Percentiles rank a stretch among this genome's conserved stretches.
These are phyloP conservation scores for Bambusicola thoracicus DNA, from an alignment of 2,113 vertebrate genomes.

Conservation along the genomic window DNA sequence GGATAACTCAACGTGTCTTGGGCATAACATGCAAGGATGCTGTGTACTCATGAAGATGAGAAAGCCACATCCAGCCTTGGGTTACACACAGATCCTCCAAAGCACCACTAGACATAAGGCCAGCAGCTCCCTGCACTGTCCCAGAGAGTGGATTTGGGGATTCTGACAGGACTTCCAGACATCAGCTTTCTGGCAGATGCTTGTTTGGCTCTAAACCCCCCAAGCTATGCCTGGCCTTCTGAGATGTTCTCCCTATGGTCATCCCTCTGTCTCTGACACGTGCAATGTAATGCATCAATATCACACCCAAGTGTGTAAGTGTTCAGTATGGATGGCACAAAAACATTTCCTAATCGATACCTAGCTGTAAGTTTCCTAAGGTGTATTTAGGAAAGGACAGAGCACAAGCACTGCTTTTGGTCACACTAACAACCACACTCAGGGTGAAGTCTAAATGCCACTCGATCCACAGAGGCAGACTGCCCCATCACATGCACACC, in stretches of 20 bases:
- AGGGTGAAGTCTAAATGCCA: neutral
- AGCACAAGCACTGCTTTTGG: neutral
- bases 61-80: neutral
- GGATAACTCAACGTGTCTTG: neutral
- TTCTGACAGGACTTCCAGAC: neutral
- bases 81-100: neutral
- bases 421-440: neutral
- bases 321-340: neutral
- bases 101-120: neutral
- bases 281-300: too few species aligned
- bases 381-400: neutral
- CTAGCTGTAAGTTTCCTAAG: neutral
- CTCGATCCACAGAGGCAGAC: neutral
- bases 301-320: neutral
- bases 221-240: neutral
- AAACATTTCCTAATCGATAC: neutral
- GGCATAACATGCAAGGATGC: neutral
- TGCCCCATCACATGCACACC: neutral
- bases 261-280: neutral
- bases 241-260: neutral
- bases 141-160: neutral
- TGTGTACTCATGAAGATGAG: neutral
- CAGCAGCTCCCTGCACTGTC: neutral
- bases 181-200: neutral
- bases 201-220: neutral